Percentiles rank a stretch among this genome's conserved stretches.
phyloP scores from a whole-genome alignment of 2,888 invertebrate species.

The Deroplatys truncata region DNA sequence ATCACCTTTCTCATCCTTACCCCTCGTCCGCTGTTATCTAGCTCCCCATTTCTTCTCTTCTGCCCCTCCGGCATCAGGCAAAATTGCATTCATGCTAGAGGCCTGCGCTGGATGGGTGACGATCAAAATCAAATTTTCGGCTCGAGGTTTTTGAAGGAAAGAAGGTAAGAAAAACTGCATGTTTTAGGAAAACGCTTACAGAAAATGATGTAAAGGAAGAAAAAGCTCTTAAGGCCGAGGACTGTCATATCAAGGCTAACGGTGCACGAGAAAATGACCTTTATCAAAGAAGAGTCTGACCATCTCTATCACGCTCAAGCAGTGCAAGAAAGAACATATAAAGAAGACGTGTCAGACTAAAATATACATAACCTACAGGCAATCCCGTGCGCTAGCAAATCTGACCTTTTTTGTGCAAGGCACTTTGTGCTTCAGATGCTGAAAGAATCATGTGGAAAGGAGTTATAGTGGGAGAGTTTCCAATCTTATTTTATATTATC shows the following conservation, averaged over 20 bases:
- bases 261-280: not conserved
- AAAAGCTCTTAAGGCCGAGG: not conserved
- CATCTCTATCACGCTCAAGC: not conserved
- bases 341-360: not conserved
- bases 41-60: not conserved
- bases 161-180: slow-evolving; percentile 2
- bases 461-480: too few relatives aligned
- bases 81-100: slow-evolving; percentile 5
- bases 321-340: not conserved
- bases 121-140: slow-evolving; percentile 7
- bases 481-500: too few relatives aligned
- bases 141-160: not conserved
- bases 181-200: not conserved
- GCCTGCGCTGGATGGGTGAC: slow-evolving; percentile 2
- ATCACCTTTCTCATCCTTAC: not conserved
- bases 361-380: not conserved
- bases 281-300: not conserved
- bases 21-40: not conserved
- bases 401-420: not conserved
- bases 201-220: not conserved
- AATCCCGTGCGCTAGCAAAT: not conserved
- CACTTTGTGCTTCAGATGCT: too few relatives aligned
- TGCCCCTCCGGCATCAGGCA: not conserved
- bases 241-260: not conserved
- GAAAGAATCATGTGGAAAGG: too few relatives aligned